A percentile compares a stretch with the other conserved stretches of the same genome.
Evolutionary conservation across 1,140 invertebrate genomes (phyloP).

Genomic region (Philotrypesis tridentata): DNA sequence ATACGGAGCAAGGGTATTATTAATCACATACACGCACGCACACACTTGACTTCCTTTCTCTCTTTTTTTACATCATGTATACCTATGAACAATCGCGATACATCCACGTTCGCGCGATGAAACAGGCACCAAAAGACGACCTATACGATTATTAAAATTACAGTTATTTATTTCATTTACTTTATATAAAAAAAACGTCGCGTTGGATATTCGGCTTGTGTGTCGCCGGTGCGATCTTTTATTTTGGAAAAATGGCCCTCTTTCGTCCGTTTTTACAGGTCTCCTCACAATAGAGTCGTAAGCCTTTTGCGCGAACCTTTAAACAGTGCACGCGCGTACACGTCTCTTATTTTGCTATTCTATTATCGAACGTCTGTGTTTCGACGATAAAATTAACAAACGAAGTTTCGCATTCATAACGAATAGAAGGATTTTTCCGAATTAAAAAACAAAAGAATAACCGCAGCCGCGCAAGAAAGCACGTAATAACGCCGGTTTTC

Average conservation of each 20-base stretch:
- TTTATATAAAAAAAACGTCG: conserved; percentile 17
- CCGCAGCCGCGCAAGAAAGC: neutral
- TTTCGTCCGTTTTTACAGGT: neutral
- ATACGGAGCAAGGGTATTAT: conserved; percentile 20
- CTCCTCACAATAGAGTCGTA: neutral
- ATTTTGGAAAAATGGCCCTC: conserved; percentile 19
- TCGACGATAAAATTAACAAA: conserved; percentile 25
- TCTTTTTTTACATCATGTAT: conserved; percentile 30
- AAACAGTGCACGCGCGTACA: neutral
- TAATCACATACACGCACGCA: neutral
- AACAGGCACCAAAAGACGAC: conserved; percentile 22
- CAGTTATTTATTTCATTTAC: conserved; percentile 11
- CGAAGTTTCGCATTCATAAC: neutral
- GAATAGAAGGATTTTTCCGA: conserved; percentile 21
- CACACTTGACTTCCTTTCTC: neutral
- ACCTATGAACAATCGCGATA: conserved; percentile 20
- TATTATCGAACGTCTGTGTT: neutral
- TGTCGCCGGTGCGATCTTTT: neutral
- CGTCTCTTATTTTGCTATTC: neutral
- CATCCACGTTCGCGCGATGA: conserved; percentile 3
- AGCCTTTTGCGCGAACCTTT: neutral
- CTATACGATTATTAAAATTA: conserved; percentile 25
- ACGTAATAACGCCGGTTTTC: neutral
- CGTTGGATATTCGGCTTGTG: neutral
- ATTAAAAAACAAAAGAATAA: neutral